phyloP scores from a whole-genome alignment of 2,113 vertebrate genomes.

The Gracilinanus agilis region DNA sequence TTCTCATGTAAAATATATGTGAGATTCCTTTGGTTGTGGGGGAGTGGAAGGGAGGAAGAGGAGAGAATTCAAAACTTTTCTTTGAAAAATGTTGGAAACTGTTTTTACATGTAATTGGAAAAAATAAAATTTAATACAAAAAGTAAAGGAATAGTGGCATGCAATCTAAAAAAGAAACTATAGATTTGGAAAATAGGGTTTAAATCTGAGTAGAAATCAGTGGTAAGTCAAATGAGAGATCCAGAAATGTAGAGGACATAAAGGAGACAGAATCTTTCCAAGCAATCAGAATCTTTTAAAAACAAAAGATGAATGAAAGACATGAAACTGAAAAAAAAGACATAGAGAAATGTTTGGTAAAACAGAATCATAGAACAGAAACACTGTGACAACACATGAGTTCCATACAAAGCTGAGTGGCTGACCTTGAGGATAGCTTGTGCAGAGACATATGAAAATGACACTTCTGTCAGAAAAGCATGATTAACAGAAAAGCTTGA shows the following conservation, averaged over 20 bases:
- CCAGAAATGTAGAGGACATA: background rate
- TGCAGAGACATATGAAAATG: background rate
- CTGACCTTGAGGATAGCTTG: background rate
- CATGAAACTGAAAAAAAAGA: background rate
- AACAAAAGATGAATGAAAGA: background rate
- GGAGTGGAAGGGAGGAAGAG: too few relatives aligned
- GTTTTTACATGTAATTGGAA: too few relatives aligned
- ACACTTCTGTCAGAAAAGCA: background rate
- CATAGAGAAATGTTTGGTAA: background rate
- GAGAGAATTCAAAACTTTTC: too few relatives aligned
- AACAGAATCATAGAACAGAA: background rate
- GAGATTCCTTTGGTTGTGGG: too few relatives aligned
- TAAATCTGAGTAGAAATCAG: background rate
- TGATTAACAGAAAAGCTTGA: background rate
- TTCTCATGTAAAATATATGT: too few relatives aligned
- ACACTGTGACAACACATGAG: background rate
- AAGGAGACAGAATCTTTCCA: background rate
- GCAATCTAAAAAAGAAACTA: background rate
- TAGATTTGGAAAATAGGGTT: background rate
- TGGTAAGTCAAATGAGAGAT: background rate
- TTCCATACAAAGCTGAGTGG: background rate
- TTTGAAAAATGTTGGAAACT: too few relatives aligned
- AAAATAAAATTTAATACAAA: too few relatives aligned
- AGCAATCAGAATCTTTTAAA: background rate
- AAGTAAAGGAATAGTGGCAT: too few relatives aligned